phyloP scores from a whole-genome alignment of 2,113 vertebrate species.

The Cheirogaleus medius region DNA sequence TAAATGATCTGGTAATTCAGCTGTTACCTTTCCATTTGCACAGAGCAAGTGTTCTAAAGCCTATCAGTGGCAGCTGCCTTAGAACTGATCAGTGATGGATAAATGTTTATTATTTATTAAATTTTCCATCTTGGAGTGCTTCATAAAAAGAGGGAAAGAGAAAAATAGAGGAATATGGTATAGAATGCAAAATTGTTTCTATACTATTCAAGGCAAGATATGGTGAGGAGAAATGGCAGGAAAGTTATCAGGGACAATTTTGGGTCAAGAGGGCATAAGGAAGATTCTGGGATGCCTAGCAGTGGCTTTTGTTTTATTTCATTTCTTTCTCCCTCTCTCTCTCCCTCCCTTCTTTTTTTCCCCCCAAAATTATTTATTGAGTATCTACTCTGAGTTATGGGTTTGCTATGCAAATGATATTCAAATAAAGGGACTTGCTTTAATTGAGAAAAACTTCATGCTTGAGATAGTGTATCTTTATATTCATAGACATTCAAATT shows the following conservation, averaged over 20 bases:
- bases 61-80: not conserved
- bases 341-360: fast-evolving
- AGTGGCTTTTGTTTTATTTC: not conserved
- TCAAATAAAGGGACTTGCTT: not conserved
- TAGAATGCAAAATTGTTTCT: not conserved
- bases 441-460: not conserved
- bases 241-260: not conserved
- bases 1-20: not conserved
- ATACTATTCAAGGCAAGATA: not conserved
- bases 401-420: not conserved
- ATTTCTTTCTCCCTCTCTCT: not conserved
- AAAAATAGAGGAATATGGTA: not conserved
- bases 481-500: not conserved
- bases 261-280: not conserved
- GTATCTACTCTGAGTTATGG: not conserved
- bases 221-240: not conserved
- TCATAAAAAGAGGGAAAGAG: not conserved
- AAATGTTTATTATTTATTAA: not conserved
- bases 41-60: not conserved
- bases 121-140: not conserved
- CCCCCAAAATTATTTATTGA: not conserved
- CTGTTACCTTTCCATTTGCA: not conserved
- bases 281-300: not conserved
- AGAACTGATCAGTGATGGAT: not conserved
- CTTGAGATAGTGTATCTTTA: not conserved